Evolutionary conservation across 2,113 vertebrate genomes (phyloP).

Genomic region (Ammodytes marinus): DNA sequence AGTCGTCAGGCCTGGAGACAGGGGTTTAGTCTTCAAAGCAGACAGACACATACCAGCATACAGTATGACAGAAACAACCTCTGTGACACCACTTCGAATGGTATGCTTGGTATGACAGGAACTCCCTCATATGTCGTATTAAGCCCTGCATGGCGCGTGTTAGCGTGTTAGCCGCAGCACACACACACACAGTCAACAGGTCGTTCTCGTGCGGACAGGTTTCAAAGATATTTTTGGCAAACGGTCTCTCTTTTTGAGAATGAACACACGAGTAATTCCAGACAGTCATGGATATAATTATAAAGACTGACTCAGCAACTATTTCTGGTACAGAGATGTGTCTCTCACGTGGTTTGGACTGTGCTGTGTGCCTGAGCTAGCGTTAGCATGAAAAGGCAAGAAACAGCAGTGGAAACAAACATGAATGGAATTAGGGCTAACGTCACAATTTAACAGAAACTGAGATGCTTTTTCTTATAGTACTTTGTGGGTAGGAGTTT

Average conservation of each 20-base stretch:
- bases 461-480: too few relatives aligned
- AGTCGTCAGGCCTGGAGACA: background rate
- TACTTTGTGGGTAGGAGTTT: too few relatives aligned
- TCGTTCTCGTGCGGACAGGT: slow-evolving; percentile 43
- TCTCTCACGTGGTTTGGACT: background rate
- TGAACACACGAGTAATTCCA: background rate
- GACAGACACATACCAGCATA: slow-evolving; percentile 20
- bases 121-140: slow-evolving; percentile 11
- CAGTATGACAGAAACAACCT: slow-evolving; percentile 41
- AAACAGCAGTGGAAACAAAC: too few relatives aligned
- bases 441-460: too few relatives aligned
- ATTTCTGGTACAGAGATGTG: background rate
- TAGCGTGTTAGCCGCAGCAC: background rate
- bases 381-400: too few relatives aligned
- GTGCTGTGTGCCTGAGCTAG: too few relatives aligned
- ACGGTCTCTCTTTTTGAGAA: slow-evolving; percentile 34
- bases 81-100: slow-evolving; percentile 38
- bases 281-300: background rate
- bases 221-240: slow-evolving; percentile 20
- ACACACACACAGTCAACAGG: slow-evolving; percentile 25
- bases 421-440: too few relatives aligned
- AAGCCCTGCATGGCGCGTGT: slow-evolving; percentile 19
- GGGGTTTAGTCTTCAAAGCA: background rate
- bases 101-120: slow-evolving; percentile 57
- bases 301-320: slow-evolving; percentile 9